These are phyloP conservation scores for Sipha flava DNA, from an alignment of 1,140 invertebrate genomes.

Conservation along the genomic window DNA sequence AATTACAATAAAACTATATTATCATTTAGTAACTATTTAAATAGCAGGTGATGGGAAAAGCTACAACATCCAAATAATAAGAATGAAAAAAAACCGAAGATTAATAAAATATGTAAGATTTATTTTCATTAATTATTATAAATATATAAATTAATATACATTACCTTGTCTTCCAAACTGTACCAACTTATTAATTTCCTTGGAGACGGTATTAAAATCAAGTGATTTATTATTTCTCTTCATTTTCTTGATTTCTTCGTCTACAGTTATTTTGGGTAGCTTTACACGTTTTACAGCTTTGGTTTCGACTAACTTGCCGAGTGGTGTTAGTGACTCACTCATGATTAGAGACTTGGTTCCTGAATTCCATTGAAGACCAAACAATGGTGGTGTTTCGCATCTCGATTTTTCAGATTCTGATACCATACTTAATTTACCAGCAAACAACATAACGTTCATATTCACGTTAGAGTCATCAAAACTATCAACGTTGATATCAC, in stretches of 20 bases:
- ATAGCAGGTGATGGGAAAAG: too few relatives aligned
- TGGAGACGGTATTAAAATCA: background rate
- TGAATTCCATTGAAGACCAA: background rate
- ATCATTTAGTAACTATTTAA: too few relatives aligned
- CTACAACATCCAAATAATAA: too few relatives aligned
- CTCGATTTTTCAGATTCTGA: background rate
- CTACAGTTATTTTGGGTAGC: background rate
- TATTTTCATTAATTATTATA: too few relatives aligned
- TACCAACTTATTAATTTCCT: background rate
- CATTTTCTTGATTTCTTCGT: background rate
- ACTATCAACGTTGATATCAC: background rate
- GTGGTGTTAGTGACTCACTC: slow-evolving; percentile 7
- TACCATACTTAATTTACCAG: background rate
- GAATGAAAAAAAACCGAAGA: too few relatives aligned
- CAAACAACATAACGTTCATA: background rate
- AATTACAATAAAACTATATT: too few relatives aligned
- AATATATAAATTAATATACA: too few relatives aligned
- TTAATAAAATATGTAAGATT: too few relatives aligned
- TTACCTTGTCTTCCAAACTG: background rate
- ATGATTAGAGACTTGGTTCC: background rate
- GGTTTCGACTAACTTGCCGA: background rate
- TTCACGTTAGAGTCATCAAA: background rate
- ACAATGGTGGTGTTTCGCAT: background rate
- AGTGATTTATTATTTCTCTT: background rate
- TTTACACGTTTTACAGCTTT: slow-evolving; percentile 14